phyloP scores from a whole-genome alignment of 2,113 vertebrate species.

The Athene cunicularia region DNA sequence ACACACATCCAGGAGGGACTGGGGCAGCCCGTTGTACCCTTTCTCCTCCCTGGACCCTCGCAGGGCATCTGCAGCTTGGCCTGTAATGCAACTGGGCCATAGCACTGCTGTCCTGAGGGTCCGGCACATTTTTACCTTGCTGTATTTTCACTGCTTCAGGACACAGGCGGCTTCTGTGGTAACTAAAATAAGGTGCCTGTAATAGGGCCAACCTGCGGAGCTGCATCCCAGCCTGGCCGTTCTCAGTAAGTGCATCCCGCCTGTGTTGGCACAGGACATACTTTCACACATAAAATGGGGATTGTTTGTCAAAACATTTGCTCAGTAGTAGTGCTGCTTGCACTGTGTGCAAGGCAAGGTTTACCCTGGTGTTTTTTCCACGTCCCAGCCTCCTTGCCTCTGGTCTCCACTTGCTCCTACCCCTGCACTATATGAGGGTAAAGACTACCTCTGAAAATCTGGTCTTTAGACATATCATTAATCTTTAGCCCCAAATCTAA shows the following conservation, averaged over 20 bases:
- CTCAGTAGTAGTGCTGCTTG: neutral
- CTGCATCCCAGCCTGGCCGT: neutral
- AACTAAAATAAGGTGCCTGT: neutral
- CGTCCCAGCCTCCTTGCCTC: neutral
- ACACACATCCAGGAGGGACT: no score
- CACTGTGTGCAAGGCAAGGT: neutral
- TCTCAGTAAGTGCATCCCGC: neutral
- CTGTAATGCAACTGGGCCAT: neutral
- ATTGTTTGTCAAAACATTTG: neutral
- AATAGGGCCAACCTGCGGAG: neutral
- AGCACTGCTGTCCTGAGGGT: neutral
- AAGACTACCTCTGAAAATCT: neutral
- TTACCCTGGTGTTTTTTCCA: neutral
- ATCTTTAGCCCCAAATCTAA: neutral
- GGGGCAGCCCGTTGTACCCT: accelerated
- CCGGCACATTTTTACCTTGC: neutral
- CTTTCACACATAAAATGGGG: neutral
- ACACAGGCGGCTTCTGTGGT: neutral
- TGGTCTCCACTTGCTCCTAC: neutral
- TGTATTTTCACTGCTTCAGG: neutral
- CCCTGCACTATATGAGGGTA: neutral
- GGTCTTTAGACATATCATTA: neutral
- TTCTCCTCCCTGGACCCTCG: neutral
- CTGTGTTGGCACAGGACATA: neutral
- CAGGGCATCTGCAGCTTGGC: neutral